Percentiles rank a stretch among this genome's conserved stretches.
Conservation (phyloP, 2,888 invertebrate species). For the Hydrotaea cyrtoneurina region DNA sequence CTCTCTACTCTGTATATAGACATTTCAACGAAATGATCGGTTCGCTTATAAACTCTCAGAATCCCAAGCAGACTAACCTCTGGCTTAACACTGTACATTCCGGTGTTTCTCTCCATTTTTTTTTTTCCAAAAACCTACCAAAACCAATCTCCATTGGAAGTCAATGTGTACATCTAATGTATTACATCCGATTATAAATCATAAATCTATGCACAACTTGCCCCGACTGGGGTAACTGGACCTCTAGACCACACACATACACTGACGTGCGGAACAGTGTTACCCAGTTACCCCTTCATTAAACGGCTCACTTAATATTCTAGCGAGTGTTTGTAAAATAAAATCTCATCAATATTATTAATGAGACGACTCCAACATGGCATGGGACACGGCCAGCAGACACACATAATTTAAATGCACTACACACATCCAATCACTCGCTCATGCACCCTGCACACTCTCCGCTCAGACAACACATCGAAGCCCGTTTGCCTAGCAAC, state of each 20-base stretch:
- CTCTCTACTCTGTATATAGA: no score
- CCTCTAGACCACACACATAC: slow-evolving; percentile 12
- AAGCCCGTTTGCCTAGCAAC: background rate
- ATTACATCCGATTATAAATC: background rate
- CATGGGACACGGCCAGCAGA: background rate
- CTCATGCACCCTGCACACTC: background rate
- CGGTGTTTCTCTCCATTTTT: background rate
- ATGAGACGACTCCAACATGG: slow-evolving; percentile 17
- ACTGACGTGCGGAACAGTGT: background rate
- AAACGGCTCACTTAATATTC: slow-evolving; percentile 49
- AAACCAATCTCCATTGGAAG: background rate
- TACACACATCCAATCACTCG: slow-evolving; percentile 8
- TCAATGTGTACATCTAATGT: background rate
- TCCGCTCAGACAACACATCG: background rate
- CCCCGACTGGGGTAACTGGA: background rate
- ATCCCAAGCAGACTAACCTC: no score
- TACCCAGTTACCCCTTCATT: background rate
- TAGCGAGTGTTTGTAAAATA: slow-evolving; percentile 15
- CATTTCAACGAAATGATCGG: no score
- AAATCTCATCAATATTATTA: slow-evolving; percentile 60
- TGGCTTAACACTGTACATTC: no score
- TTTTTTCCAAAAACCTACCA: no score
- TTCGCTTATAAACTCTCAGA: no score
- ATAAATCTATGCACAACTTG: background rate
- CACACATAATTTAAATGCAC: slow-evolving; percentile 14